Evolutionary conservation across 1,140 invertebrate species (phyloP).

Genomic region (Rhynchophorus ferrugineus): DNA sequence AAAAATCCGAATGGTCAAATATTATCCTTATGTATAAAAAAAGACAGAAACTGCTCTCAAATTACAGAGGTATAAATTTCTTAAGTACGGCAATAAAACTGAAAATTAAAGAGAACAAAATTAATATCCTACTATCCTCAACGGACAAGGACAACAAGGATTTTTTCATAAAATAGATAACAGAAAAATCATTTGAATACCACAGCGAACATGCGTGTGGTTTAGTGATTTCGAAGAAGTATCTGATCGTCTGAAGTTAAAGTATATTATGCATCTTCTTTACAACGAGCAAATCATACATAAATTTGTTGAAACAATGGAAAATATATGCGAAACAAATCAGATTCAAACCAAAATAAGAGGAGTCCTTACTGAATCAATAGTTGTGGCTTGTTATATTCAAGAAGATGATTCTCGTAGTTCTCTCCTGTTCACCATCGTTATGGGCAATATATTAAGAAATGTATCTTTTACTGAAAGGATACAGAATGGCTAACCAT

Average conservation of each 20-base stretch:
- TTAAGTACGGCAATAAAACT: too few species aligned
- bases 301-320: constrained; percentile 3
- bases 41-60: too few species aligned
- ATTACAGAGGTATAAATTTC: too few species aligned
- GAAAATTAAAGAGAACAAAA: too few species aligned
- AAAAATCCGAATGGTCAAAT: too few species aligned
- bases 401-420: constrained; percentile 11
- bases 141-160: too few species aligned
- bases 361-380: constrained; percentile 1
- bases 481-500: constrained; percentile 9
- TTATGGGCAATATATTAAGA: constrained; percentile 10
- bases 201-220: not conserved
- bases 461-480: not conserved
- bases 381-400: constrained; percentile 2
- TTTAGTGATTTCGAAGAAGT: constrained; percentile 2
- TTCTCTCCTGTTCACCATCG: constrained; percentile 8
- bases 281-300: constrained; percentile 9
- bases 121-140: too few species aligned
- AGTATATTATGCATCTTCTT: constrained; percentile 6
- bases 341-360: constrained; percentile 5
- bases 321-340: constrained; percentile 2
- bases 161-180: constrained; percentile 10
- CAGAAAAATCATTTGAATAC: constrained; percentile 11
- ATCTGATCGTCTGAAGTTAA: too few species aligned
- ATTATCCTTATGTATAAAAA: too few species aligned